Evolutionary conservation across 2,888 invertebrate species (phyloP).

Genomic region (Cancer borealis): DNA sequence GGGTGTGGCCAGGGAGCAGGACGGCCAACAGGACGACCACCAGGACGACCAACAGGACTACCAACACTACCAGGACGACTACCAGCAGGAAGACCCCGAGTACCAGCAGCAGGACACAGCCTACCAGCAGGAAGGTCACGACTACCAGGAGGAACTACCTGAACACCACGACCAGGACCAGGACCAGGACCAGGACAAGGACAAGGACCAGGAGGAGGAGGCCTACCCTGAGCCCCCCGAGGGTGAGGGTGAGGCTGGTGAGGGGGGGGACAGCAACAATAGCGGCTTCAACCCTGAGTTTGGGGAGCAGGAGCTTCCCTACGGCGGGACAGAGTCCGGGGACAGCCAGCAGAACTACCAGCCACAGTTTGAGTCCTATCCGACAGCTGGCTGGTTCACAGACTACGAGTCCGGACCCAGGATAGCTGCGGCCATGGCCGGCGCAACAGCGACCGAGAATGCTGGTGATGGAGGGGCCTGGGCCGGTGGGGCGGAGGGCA

Average conservation of each 20-base stretch:
- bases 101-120: conserved; percentile 53
- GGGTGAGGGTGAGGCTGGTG: conserved; percentile 52
- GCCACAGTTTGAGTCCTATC: conserved; percentile 77
- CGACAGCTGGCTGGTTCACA: conserved; percentile 73
- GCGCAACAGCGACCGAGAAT: conserved; percentile 68
- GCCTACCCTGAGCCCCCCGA: conserved; percentile 38
- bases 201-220: conserved; percentile 54
- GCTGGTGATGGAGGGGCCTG: conserved; percentile 62
- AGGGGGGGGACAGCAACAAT: conserved; percentile 60
- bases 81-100: conserved; percentile 46
- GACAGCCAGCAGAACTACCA: conserved; percentile 72
- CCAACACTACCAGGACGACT: conserved; percentile 51
- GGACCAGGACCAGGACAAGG: conserved; percentile 23
- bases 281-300: conserved; percentile 60
- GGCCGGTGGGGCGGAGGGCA: conserved; percentile 65
- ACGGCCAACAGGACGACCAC: conserved; percentile 63
- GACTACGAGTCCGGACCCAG: conserved; percentile 77
- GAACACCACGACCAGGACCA: not conserved
- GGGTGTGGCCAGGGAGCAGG: conserved; percentile 45
- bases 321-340: conserved; percentile 63
- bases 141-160: not conserved
- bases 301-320: conserved; percentile 66
- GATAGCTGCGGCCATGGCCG: conserved; percentile 77
- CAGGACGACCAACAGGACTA: conserved; percentile 30
- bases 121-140: conserved; percentile 51